Base-by-base conservation (phyloP, 35 echinoderm and acorn worm species). In the Chiridota heheva region DNA sequence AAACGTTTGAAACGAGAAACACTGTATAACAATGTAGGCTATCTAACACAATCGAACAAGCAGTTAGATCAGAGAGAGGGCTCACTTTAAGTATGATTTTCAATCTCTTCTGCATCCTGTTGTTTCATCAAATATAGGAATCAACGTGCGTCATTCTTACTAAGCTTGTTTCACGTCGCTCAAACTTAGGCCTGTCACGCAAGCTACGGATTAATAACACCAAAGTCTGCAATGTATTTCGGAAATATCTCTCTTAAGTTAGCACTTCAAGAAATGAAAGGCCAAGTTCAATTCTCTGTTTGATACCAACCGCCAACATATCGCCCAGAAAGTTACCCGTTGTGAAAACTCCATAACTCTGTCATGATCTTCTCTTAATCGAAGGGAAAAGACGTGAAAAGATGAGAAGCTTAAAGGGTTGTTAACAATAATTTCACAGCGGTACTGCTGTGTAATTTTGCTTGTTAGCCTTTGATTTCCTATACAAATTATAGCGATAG, bases 251-350 rank as follows among this genome's bases (percentile, higher is more conserved):
- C 47, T 78, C 75, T 43, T 42, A 41, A 43, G 51, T 78, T 78
- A 78, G 49, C 75, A 78, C 75, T 78, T 62, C 75, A 35, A 58
- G 42, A 18, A 40, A 49, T 78, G 75, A 78, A n/a, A 78, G 75
- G 75, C 75, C 75, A 78, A 78, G 75, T 78, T 78, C 75, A 78
- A 78, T 61, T 78, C 75, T 78, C 75, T 40, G 51, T 57, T 78
- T 49, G 75, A 78, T 20, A 43, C 53, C 51, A 38, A 60, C 42
- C 75, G 47, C 30, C 5, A 57, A 78, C 75, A 49, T 43, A 78
- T 43, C 36, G 75, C 35, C 51, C 58, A 62, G 75, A 78, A 78
- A 78, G 62, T 78, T 60, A 32, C 70, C 70, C 56, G 36, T 74
- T 51, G 31, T 60, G 75, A 78, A 78, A 78, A 49, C 58, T 49